Conservation (phyloP, 2,888 invertebrate species). For the Stenodera caucasica region DNA sequence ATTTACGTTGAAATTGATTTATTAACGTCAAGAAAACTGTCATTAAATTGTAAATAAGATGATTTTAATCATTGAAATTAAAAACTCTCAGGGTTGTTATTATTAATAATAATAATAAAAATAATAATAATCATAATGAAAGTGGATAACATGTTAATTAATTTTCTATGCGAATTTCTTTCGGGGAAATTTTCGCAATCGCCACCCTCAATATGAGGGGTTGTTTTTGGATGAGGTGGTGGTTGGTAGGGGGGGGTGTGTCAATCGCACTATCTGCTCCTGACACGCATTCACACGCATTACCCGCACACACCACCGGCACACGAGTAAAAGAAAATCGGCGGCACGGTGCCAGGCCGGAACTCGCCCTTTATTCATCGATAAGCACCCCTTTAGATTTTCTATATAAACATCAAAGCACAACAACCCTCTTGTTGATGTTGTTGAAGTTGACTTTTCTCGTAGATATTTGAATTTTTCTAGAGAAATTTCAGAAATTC, state of each 20-base stretch:
- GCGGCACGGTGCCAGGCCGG: constrained; percentile 36
- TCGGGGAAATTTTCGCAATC: not conserved
- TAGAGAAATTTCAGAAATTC: no score
- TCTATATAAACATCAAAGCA: not conserved
- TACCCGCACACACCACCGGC: constrained; percentile 20
- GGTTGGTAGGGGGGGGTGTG: constrained; percentile 31
- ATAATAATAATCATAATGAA: no score
- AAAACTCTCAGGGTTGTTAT: no score
- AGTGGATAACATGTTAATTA: no score
- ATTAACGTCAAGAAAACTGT: not conserved
- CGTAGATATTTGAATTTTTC: no score
- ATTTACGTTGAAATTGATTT: not conserved
- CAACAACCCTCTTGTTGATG: no score
- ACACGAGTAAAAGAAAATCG: not conserved
- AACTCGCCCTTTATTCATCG: constrained; percentile 27
- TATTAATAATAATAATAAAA: no score
- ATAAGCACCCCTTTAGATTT: constrained; percentile 5
- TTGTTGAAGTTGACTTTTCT: no score
- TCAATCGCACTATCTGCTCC: constrained; percentile 46
- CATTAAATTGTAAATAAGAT: not conserved
- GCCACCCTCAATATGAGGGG: no score
- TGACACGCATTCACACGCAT: constrained; percentile 45
- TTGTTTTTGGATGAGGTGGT: not conserved
- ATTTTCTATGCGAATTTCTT: no score
- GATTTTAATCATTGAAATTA: not conserved